Evolutionary conservation across 2,113 vertebrate genomes (phyloP).

Genomic region (Toxotes jaculatrix): DNA sequence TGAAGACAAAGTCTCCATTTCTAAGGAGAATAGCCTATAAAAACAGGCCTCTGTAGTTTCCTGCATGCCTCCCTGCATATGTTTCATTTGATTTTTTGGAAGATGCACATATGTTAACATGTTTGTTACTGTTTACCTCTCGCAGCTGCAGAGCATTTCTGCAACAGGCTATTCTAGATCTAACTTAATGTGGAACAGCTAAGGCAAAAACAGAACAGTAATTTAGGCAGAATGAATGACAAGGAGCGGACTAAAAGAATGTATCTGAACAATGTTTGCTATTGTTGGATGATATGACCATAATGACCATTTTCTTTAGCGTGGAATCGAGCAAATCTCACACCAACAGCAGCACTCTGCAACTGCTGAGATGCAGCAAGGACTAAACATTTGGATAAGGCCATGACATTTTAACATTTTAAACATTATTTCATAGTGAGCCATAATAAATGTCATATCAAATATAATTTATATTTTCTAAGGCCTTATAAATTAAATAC

Average conservation of each 20-base stretch:
- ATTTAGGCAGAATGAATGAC: neutral
- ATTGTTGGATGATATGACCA: neutral
- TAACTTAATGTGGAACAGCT: neutral
- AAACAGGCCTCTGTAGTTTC: neutral
- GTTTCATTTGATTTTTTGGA: neutral
- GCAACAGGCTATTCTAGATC: neutral
- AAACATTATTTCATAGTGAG: neutral
- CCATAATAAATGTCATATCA: neutral
- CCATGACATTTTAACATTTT: neutral
- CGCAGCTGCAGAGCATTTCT: neutral
- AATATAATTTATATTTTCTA: neutral
- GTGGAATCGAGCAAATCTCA: neutral
- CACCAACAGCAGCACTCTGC: neutral
- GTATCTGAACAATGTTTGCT: conserved; percentile 18
- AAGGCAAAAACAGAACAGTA: neutral
- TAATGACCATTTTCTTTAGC: neutral
- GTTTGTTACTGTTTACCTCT: neutral
- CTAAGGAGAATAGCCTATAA: neutral
- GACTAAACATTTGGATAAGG: neutral
- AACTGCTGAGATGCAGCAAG: neutral
- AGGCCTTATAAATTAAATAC: neutral
- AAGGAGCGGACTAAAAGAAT: neutral
- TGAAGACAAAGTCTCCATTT: neutral
- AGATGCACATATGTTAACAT: neutral
- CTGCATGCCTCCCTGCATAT: neutral